Evolutionary conservation across 2,797 vertebrate genomes (phyloP).

Genomic region (Siniperca undulata): DNA sequence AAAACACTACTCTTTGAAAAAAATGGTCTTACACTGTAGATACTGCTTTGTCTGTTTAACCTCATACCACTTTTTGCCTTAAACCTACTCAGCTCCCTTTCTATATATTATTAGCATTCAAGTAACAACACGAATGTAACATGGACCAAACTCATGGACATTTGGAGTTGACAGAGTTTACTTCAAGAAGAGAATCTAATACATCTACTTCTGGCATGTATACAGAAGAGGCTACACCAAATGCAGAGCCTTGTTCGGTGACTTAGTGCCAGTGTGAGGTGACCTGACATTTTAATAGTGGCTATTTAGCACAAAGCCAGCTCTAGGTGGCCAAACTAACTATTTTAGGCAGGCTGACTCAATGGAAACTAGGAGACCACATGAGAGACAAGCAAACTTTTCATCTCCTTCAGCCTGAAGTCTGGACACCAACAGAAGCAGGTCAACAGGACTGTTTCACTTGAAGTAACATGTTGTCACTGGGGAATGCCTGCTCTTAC

Average conservation of each 20-base stretch:
- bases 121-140: neutral
- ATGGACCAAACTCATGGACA: neutral
- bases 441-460: slow-evolving; percentile 45
- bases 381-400: slow-evolving; percentile 28
- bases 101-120: neutral
- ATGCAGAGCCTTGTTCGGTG: slow-evolving; percentile 13
- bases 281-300: slow-evolving; percentile 4
- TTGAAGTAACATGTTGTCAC: slow-evolving; percentile 63
- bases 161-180: neutral
- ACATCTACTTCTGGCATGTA: neutral
- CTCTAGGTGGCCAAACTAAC: slow-evolving; percentile 12
- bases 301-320: slow-evolving; percentile 3
- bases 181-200: neutral
- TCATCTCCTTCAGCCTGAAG: slow-evolving; percentile 34
- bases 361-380: slow-evolving; percentile 34
- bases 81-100: neutral
- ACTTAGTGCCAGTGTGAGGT: slow-evolving; percentile 13
- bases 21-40: neutral
- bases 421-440: slow-evolving; percentile 20
- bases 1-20: neutral
- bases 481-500: slow-evolving; percentile 38
- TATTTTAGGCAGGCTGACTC: slow-evolving; percentile 31
- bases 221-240: slow-evolving; percentile 12
- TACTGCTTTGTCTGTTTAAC: neutral
- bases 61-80: neutral